Conservation (phyloP, 1,140 invertebrate species). For the Tribolium castaneum region DNA sequence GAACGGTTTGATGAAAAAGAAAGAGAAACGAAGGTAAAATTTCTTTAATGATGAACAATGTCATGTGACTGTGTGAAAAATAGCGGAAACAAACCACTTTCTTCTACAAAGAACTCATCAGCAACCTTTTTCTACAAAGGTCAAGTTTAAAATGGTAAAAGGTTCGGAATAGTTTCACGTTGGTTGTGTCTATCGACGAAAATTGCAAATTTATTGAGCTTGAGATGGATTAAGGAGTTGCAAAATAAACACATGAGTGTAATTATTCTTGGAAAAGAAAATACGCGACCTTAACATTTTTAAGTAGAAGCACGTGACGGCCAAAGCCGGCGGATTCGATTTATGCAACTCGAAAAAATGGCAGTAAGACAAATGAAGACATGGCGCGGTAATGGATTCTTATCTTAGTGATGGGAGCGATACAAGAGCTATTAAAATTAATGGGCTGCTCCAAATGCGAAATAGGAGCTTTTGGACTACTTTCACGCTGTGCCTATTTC, state of each 20-base stretch:
- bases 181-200: not conserved
- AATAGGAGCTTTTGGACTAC: not conserved
- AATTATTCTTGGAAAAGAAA: not conserved
- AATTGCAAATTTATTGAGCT: not conserved
- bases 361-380: not conserved
- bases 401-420: not conserved
- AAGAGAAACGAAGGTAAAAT: slow-evolving; percentile 4
- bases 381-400: not conserved
- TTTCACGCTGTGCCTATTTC: not conserved
- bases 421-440: not conserved
- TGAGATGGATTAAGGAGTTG: not conserved
- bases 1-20: not conserved
- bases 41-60: not conserved
- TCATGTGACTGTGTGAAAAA: not conserved
- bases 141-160: not conserved
- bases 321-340: not conserved
- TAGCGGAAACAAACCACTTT: slow-evolving; percentile 7
- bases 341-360: not conserved
- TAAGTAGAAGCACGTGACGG: not conserved
- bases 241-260: not conserved
- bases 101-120: not conserved
- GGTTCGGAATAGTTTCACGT: not conserved
- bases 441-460: not conserved
- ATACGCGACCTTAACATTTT: not conserved
- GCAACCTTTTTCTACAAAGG: not conserved